These are phyloP conservation scores for Eretmocerus hayati DNA, from an alignment of 2,888 invertebrate genomes.

Conservation along the genomic window DNA sequence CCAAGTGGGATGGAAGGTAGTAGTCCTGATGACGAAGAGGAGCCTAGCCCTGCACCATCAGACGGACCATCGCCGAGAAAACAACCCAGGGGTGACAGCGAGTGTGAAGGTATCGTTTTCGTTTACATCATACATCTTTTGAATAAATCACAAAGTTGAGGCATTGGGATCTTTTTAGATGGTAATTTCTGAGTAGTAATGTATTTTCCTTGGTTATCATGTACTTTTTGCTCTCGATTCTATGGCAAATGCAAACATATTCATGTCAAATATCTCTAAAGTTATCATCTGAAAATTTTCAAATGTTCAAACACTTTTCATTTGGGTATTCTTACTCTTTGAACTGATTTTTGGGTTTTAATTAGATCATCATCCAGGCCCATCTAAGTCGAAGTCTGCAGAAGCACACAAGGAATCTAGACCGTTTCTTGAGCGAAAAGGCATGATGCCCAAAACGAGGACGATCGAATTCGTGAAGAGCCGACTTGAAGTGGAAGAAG, in stretches of 20 bases:
- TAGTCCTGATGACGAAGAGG: conserved; percentile 42
- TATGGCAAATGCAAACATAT: no score
- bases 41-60: conserved; percentile 41
- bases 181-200: background rate
- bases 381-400: conserved; percentile 51
- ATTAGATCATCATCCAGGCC: no score
- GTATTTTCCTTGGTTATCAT: background rate
- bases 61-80: conserved; percentile 58
- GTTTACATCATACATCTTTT: no score
- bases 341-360: no score
- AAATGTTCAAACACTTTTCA: no score
- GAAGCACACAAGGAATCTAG: conserved; percentile 31
- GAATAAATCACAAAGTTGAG: background rate
- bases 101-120: conserved; percentile 38
- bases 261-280: no score
- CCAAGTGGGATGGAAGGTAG: conserved; percentile 42
- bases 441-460: background rate
- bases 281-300: no score
- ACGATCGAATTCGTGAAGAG: background rate
- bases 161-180: background rate
- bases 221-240: no score
- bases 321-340: no score
- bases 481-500: conserved; percentile 3
- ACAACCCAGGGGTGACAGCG: conserved; percentile 50
- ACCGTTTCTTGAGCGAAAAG: background rate